Percentiles rank a stretch among this genome's conserved stretches.
Evolutionary conservation across 2,888 invertebrate species (phyloP).

Genomic region (Amphipoea oculea): DNA sequence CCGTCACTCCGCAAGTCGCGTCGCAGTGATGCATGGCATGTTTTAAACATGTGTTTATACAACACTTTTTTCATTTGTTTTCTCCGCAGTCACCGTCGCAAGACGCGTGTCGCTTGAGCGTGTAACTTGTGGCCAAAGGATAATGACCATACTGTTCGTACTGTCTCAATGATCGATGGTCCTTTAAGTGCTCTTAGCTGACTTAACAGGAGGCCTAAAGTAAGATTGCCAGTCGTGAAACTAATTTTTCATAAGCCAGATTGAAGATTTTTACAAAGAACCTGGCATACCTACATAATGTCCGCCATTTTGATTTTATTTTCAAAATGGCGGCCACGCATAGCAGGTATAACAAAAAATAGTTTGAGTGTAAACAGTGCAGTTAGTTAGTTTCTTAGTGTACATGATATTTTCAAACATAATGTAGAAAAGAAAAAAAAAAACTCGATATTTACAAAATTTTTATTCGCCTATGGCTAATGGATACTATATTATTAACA

Average conservation of each 20-base stretch:
- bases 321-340: not conserved
- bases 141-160: not conserved
- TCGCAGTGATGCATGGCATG: not conserved
- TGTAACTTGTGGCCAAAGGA: not conserved
- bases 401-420: too few relatives aligned
- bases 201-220: not conserved
- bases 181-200: not conserved
- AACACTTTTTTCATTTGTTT: not conserved
- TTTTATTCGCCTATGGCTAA: not conserved
- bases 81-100: not conserved
- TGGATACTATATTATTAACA: not conserved
- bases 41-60: not conserved
- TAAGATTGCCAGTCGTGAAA: not conserved
- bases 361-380: not conserved
- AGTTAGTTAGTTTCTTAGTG: not conserved
- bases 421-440: not conserved
- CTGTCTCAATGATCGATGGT: conserved; percentile 9
- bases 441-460: not conserved
- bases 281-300: not conserved
- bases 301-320: not conserved
- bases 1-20: not conserved
- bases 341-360: not conserved
- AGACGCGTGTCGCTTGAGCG: too few relatives aligned
- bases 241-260: not conserved
- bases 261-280: not conserved